Percentiles rank a stretch among this genome's conserved stretches.
Conservation (phyloP, 1,140 invertebrate species). For the Euura saliciscinereae region DNA sequence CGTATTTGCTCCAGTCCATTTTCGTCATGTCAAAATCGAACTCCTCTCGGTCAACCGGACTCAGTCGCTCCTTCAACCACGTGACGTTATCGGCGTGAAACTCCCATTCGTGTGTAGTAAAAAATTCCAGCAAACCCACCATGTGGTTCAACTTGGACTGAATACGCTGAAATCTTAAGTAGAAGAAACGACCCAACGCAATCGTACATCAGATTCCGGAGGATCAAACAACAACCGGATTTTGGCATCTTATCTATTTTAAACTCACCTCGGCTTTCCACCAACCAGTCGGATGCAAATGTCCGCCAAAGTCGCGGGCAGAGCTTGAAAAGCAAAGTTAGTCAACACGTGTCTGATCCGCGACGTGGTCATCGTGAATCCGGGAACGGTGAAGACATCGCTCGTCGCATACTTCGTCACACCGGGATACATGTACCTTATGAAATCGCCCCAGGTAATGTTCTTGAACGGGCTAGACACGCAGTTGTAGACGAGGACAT, state of each 20-base stretch:
- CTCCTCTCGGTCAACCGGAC: slow-evolving; percentile 49
- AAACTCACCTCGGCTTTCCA: not conserved
- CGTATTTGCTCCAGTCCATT: slow-evolving; percentile 68
- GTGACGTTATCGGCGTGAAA: slow-evolving; percentile 60
- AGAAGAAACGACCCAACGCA: not conserved
- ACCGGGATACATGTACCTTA: slow-evolving; percentile 69
- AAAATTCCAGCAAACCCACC: slow-evolving; percentile 63
- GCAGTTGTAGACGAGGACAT: slow-evolving; percentile 65
- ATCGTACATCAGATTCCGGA: too few relatives aligned
- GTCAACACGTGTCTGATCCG: not conserved
- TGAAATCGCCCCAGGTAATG: slow-evolving; percentile 77
- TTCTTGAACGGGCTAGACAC: slow-evolving; percentile 67
- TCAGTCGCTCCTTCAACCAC: slow-evolving; percentile 48
- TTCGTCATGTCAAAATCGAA: slow-evolving; percentile 51
- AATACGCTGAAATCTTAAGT: slow-evolving; percentile 54
- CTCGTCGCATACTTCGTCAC: slow-evolving; percentile 72
- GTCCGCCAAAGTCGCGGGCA: not conserved
- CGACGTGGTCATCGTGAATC: slow-evolving; percentile 30
- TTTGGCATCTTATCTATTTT: too few relatives aligned
- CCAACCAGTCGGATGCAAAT: not conserved
- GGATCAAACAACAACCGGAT: too few relatives aligned
- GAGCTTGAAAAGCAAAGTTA: not conserved
- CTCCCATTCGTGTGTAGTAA: slow-evolving; percentile 65
- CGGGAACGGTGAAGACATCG: slow-evolving; percentile 80
- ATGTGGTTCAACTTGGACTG: slow-evolving; percentile 59